phyloP scores from a whole-genome alignment of 2,113 vertebrate species.

The Donacobius atricapilla region DNA sequence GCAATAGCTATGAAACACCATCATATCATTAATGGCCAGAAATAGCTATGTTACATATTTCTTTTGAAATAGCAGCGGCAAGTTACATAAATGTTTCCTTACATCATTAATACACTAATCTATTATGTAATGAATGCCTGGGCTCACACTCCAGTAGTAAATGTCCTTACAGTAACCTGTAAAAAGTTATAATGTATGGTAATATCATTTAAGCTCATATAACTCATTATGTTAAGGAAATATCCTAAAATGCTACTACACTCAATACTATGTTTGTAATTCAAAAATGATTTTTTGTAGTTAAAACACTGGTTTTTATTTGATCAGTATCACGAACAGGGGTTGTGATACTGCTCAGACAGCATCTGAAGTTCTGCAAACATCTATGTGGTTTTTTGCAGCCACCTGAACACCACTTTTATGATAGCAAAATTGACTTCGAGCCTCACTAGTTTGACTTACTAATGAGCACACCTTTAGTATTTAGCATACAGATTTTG shows the following conservation, averaged over 20 bases:
- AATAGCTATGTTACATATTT: not conserved
- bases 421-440: not conserved
- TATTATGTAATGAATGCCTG: not conserved
- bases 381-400: not conserved
- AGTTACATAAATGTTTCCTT: not conserved
- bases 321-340: not conserved
- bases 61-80: not conserved
- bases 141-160: not conserved
- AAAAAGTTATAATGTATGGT: not conserved
- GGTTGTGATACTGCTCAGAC: not conserved
- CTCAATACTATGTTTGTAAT: not conserved
- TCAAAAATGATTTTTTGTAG: not conserved
- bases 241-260: not conserved
- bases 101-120: not conserved
- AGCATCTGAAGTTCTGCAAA: not conserved
- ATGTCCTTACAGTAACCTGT: not conserved
- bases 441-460: not conserved
- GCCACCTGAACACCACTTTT: not conserved
- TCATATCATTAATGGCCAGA: not conserved
- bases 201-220: not conserved
- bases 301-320: not conserved
- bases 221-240: not conserved
- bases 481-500: not conserved
- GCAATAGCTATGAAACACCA: not conserved
- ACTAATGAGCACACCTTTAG: not conserved